A percentile compares a stretch with the other conserved stretches of the same genome.
phyloP scores from a whole-genome alignment of 1,140 invertebrate genomes.

The Ceratosolen solmsi region DNA sequence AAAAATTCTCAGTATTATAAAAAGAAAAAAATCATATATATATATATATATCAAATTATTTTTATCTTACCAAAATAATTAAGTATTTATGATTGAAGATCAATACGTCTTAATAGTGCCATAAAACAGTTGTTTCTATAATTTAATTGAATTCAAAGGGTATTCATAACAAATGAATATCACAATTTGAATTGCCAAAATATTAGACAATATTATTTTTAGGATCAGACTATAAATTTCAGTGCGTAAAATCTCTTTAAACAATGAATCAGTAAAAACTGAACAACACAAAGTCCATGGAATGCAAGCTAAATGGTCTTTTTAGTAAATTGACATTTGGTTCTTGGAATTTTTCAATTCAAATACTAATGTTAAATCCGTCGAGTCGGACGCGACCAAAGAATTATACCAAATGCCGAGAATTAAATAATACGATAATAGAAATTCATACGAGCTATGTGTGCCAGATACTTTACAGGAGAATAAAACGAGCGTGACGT shows the following conservation, averaged over 20 bases:
- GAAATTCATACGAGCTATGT: background rate
- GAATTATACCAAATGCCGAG: background rate
- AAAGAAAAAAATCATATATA: too few species aligned
- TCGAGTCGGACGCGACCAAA: background rate
- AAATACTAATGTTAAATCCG: background rate
- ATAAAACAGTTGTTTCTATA: too few species aligned
- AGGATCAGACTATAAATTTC: background rate
- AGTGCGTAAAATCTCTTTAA: background rate
- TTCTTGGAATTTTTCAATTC: background rate
- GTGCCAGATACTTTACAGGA: background rate
- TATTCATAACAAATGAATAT: too few species aligned
- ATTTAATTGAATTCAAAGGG: too few species aligned
- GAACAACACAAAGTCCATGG: background rate
- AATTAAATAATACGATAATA: background rate
- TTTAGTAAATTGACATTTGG: background rate
- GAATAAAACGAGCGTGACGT: constrained; percentile 12
- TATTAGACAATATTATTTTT: background rate
- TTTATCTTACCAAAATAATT: too few species aligned
- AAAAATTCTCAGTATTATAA: too few species aligned
- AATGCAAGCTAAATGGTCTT: background rate
- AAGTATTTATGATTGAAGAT: too few species aligned
- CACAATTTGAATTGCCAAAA: background rate
- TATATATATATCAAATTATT: too few species aligned
- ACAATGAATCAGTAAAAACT: background rate
- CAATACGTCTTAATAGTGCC: too few species aligned